Conservation (phyloP, 1,140 invertebrate genomes). For the Choristoneura fumiferana region DNA sequence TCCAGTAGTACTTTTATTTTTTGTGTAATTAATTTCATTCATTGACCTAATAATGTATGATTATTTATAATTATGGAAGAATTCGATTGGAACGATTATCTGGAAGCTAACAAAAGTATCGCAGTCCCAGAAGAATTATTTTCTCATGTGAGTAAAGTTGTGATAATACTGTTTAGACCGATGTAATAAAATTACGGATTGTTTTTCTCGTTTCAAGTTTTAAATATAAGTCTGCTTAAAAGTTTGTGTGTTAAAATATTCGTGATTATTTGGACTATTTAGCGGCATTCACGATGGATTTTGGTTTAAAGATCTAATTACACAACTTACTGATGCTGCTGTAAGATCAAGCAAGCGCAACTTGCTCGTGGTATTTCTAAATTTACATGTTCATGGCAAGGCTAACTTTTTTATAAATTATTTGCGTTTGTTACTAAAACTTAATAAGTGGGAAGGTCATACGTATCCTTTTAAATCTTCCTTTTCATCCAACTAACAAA, state of each 20-base stretch:
- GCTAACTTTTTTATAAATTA: conserved; percentile 7
- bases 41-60: conserved; percentile 28
- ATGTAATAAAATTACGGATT: background rate
- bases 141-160: conserved; percentile 61
- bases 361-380: conserved; percentile 4
- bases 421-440: background rate
- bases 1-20: conserved; percentile 36
- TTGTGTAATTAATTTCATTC: conserved; percentile 24
- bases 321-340: background rate
- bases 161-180: conserved; percentile 6
- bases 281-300: no score
- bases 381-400: conserved; percentile 8
- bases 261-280: no score
- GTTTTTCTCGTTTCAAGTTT: background rate
- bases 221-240: no score
- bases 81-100: conserved; percentile 70
- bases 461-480: conserved; percentile 12
- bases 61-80: conserved; percentile 37
- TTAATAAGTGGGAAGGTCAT: background rate
- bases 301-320: background rate
- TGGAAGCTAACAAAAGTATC: conserved; percentile 60
- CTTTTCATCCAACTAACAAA: no score
- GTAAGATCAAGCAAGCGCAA: background rate
- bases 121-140: conserved; percentile 72
- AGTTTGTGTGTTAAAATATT: no score